Evolutionary conservation across 2,888 invertebrate species (phyloP).

Genomic region (Ormyrus thymus): DNA sequence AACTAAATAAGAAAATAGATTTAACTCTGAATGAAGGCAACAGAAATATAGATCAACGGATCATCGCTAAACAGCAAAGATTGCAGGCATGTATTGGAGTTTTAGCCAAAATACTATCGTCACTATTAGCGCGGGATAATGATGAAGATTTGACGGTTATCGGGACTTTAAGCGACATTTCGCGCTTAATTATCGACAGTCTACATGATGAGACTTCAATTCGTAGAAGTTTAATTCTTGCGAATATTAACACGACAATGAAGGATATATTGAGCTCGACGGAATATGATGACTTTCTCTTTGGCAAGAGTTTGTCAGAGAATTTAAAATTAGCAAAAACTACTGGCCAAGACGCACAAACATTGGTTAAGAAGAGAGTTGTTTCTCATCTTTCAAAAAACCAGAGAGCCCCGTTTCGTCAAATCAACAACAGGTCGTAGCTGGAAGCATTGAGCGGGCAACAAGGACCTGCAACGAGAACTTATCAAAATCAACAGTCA

Average conservation of each 20-base stretch:
- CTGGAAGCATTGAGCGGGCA: no score
- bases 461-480: no score
- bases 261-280: conserved; percentile 34
- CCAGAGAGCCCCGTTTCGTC: background rate
- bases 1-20: conserved; percentile 35
- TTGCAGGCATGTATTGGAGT: conserved; percentile 33
- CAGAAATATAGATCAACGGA: conserved; percentile 24
- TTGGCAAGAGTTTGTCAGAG: conserved; percentile 13
- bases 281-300: conserved; percentile 4
- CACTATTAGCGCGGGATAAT: background rate
- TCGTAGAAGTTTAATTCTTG: conserved; percentile 33
- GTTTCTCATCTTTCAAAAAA: background rate
- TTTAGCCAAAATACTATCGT: conserved; percentile 8
- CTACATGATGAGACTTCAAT: conserved; percentile 6
- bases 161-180: background rate
- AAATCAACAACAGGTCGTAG: background rate
- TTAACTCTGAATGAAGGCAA: conserved; percentile 7
- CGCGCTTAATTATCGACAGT: background rate
- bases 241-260: conserved; percentile 31
- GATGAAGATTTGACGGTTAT: background rate
- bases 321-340: background rate
- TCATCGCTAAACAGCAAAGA: conserved; percentile 34
- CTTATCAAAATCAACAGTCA: no score
- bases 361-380: background rate
- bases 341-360: background rate